Evolutionary conservation across 2,888 invertebrate species (phyloP).

Genomic region (Morpho achilles): DNA sequence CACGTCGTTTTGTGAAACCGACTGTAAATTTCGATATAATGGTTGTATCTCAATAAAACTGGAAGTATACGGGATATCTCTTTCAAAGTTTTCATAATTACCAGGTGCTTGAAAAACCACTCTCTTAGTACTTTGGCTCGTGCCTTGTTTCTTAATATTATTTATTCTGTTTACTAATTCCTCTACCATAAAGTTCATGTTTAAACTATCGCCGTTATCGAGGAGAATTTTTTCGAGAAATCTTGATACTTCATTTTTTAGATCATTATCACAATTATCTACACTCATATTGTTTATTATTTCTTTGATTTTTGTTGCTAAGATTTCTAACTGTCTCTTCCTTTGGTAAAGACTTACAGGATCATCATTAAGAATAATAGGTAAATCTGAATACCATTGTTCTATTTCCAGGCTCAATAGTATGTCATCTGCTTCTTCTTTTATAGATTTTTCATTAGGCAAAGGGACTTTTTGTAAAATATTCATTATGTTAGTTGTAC

Average conservation of each 20-base stretch:
- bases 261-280: slow-evolving; percentile 28
- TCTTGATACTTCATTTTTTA: slow-evolving; percentile 41
- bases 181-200: slow-evolving; percentile 42
- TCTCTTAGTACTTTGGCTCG: slow-evolving; percentile 14
- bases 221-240: slow-evolving; percentile 39
- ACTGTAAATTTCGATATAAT: not conserved
- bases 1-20: not conserved
- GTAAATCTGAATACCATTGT: slow-evolving; percentile 53
- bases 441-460: slow-evolving; percentile 44
- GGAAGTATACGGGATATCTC: slow-evolving; percentile 31
- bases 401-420: slow-evolving; percentile 50
- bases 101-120: slow-evolving; percentile 22
- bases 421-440: slow-evolving; percentile 51
- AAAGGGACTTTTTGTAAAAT: slow-evolving; percentile 47
- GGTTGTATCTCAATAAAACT: slow-evolving; percentile 14
- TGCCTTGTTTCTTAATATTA: slow-evolving; percentile 25
- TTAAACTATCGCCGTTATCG: slow-evolving; percentile 32
- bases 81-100: slow-evolving; percentile 34
- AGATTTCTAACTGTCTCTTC: slow-evolving; percentile 38
- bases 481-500: slow-evolving; percentile 40
- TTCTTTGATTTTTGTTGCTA: slow-evolving; percentile 46
- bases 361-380: slow-evolving; percentile 34
- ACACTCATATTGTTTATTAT: slow-evolving; percentile 34
- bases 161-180: slow-evolving; percentile 39
- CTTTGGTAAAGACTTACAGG: slow-evolving; percentile 34